Evolutionary conservation across 2,888 invertebrate genomes (phyloP), one percentile per base, ranked within the genome.

Genomic region (Morpho helenor): DNA sequence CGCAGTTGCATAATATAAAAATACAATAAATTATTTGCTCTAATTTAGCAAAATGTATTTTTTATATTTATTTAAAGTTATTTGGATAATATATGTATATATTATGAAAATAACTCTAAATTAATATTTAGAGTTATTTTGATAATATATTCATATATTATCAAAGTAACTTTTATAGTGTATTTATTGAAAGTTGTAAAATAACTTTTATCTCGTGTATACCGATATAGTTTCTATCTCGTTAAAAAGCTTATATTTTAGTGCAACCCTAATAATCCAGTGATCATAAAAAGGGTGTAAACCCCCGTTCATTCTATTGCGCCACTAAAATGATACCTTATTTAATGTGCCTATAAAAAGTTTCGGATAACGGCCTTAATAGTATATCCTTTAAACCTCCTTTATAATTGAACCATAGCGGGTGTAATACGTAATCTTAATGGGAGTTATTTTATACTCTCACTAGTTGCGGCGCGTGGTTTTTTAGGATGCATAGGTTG

Each of bases 281-380:
- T 57, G 62, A 60, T 59, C 61, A 64, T 66, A 65, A 66, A 66
- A 65, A 57, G 55, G 61, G 47, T 60, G 62, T 66, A 65, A 66
- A 66, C 61, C 56, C 53, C 49, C 62, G 58, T 59, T 58, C 57
- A 60, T 61, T 59, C 61, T 62, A 65, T 54, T 61, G 56, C 64
- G 57, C 57, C 56, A 63, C 61, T 62, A 66, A 65, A 66, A 65
- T 66, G 54, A 64, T 66, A 64, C 63, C 63, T 62, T 60, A 63
- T 63, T 66, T 66, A 61, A 64, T 66, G 59, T 50, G 53, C 49
- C 48, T 61, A 60, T 66, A 63, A 66, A 66, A 66, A 61, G 60
- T 64, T 64, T 63, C 56, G 57, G 59, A 60, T 60, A 61, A 57
- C 60, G 52, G 52, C 56, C 62, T 62, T 57, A 63, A 62, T 66